Percentiles rank a stretch among this genome's conserved stretches.
These are phyloP conservation scores for Notothenia coriiceps DNA, from an alignment of 2,113 vertebrate genomes.

Conservation along the genomic window DNA sequence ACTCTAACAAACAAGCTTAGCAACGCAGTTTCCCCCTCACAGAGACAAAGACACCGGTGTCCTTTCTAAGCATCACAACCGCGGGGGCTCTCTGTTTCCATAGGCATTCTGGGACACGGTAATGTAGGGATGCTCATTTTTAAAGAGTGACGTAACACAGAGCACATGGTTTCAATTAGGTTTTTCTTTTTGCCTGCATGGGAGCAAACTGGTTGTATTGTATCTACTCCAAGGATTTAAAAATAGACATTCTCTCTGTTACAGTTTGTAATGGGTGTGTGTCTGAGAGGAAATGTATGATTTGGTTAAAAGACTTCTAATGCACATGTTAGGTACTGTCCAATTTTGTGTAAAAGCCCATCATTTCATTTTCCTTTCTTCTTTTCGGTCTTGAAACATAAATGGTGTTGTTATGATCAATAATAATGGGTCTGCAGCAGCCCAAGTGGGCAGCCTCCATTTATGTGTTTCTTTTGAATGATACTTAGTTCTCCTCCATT, in stretches of 20 bases:
- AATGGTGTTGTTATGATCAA: constrained; percentile 37
- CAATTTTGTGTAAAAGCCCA: not conserved
- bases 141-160: constrained; percentile 61
- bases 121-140: constrained; percentile 65
- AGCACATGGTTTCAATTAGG: constrained; percentile 74
- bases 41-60: constrained; percentile 79
- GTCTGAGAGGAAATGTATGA: constrained; percentile 1
- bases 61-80: constrained; percentile 47
- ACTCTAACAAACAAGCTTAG: constrained; percentile 67
- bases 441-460: not conserved
- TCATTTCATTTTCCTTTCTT: not conserved
- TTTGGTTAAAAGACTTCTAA: not conserved
- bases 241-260: not conserved
- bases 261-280: not conserved
- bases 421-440: constrained; percentile 8
- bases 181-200: constrained; percentile 6
- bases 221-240: constrained; percentile 20
- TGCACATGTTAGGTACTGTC: not conserved
- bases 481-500: constrained; percentile 15
- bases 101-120: constrained; percentile 67
- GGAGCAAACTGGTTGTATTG: constrained; percentile 18
- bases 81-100: constrained; percentile 50
- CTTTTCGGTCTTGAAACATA: constrained; percentile 1
- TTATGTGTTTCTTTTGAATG: constrained; percentile 27
- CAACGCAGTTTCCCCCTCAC: constrained; percentile 39